Evolutionary conservation across 1,140 invertebrate genomes (phyloP), one percentile per base, ranked within the genome.

Genomic region (Pantala flavescens): DNA sequence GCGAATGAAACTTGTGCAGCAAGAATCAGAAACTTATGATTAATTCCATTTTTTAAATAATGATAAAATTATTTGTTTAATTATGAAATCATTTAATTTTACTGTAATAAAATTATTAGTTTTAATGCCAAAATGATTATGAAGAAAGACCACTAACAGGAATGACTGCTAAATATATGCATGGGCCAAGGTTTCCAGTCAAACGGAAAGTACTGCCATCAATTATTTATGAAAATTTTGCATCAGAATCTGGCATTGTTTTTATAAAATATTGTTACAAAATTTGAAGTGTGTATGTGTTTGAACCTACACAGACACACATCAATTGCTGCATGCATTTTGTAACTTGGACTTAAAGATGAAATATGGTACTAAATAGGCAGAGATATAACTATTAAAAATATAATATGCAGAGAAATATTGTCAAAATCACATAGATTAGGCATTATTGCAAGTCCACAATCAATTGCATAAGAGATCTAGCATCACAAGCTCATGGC

Each of bases 11-110:
- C 85, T 95, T 63, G 93, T 96, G 24, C 92, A 94, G 81, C 93
- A 95, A 82, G 93, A 96, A 83, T 94, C 93, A 5, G 91, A 94
- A 83, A 94, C 90, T 76, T 94, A 93, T 79, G 93, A 96, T 80
- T 95, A 93, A 88, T 75, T 74, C 16, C 71, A 72, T 21, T 63
- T 63, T 63, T 1, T 19, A 11, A 11, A 16, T 63, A 63, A 63
- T 7, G 28, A 36, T 36, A 63, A 12, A 5, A 16, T 63, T 63
- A 1, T 63, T 7, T 63, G 49, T 63, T 63, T 63, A 19, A 19
- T 63, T 19, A 63, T 63, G n/a, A 63, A 16, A 19, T 63, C 16
- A 19, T 63, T 63, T 63, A 1, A 63, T 63, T 19, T 19, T 14
- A 63, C 49, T 7, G 12, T 7, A 14, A 19, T 63, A 63, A 63